These are phyloP conservation scores for Vidua chalybeata DNA, from an alignment of 2,113 vertebrate genomes.

Conservation along the genomic window DNA sequence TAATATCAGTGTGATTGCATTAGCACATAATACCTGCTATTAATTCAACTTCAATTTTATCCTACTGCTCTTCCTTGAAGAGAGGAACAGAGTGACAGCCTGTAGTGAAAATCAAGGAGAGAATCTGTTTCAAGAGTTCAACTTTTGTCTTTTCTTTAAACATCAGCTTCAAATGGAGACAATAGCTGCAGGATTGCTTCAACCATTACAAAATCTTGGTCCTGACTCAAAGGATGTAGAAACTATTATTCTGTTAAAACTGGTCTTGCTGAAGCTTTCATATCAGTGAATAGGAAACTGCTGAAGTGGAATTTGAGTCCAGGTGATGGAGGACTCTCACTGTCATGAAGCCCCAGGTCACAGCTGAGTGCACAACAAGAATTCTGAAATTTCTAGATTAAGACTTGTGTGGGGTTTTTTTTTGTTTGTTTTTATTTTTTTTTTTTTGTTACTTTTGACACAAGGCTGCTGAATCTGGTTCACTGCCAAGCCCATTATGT, in stretches of 20 bases:
- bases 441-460: background rate
- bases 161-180: background rate
- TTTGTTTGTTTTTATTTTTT: background rate
- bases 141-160: background rate
- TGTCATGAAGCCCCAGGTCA: background rate
- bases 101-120: background rate
- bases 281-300: background rate
- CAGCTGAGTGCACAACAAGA: background rate
- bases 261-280: background rate
- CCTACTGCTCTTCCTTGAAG: background rate
- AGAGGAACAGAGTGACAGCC: background rate
- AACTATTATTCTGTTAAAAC: background rate
- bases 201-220: background rate
- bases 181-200: background rate
- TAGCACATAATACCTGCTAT: constrained; percentile 1
- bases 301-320: background rate
- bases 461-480: background rate
- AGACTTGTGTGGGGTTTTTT: background rate
- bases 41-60: constrained; percentile 21
- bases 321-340: background rate
- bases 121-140: background rate
- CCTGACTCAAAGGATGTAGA: background rate
- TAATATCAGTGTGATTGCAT: background rate
- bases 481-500: background rate
- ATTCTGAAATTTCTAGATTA: background rate